These are phyloP conservation scores for Chaetodon trifasciatus DNA, from an alignment of 2,797 vertebrate species.

Conservation along the genomic window DNA sequence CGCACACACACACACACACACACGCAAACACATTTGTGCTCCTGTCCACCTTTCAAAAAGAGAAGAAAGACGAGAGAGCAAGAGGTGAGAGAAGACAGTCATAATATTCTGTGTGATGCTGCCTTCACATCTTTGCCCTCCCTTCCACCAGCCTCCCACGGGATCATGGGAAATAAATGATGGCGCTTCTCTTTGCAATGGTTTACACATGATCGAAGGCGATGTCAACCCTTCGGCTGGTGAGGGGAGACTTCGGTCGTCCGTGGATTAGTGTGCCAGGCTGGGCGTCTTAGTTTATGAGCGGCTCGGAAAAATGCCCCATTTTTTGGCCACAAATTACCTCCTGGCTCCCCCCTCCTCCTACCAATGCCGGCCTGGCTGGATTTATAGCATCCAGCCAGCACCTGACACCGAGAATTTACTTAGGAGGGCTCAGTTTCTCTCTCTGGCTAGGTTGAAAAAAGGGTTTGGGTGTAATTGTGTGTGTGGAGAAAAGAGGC, in stretches of 20 bases:
- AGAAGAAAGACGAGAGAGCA: constrained; percentile 38
- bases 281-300: constrained; percentile 77
- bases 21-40: constrained; percentile 6
- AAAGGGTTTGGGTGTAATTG: constrained; percentile 1
- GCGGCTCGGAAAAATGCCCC: constrained; percentile 66
- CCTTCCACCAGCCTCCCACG: constrained; percentile 56
- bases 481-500: constrained; percentile 20
- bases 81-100: constrained; percentile 67
- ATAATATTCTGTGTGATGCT: constrained; percentile 75
- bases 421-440: constrained; percentile 66
- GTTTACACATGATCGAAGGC: constrained; percentile 83
- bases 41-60: constrained; percentile 50
- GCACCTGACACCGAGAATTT: constrained; percentile 79
- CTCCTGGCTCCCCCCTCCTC: constrained; percentile 49
- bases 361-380: constrained; percentile 55
- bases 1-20: constrained; percentile 2
- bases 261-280: constrained; percentile 78
- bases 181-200: constrained; percentile 69
- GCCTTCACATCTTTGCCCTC: constrained; percentile 60
- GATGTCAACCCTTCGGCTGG: constrained; percentile 71
- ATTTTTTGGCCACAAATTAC: constrained; percentile 80
- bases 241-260: constrained; percentile 63
- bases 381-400: constrained; percentile 78
- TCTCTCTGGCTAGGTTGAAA: constrained; percentile 38
- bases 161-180: constrained; percentile 81